Conservation (phyloP, 1,140 invertebrate species). For the Heliconius eleuchia region DNA sequence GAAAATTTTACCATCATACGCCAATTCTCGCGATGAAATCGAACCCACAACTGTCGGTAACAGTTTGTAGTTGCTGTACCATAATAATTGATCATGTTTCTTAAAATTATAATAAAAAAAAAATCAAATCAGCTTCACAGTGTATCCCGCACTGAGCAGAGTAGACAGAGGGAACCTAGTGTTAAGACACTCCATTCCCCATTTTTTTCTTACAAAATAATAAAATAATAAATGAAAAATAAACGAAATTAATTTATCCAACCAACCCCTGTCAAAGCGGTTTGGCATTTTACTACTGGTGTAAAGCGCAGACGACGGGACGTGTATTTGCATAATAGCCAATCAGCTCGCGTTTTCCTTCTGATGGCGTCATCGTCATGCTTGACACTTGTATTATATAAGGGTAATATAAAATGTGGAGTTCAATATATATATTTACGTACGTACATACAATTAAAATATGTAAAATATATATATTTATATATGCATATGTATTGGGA, state of each 20-base stretch:
- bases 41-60: no score
- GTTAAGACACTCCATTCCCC: no score
- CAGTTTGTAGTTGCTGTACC: background rate
- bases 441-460: no score
- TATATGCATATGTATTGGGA: no score
- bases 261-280: constrained; percentile 20
- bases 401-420: background rate
- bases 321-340: constrained; percentile 36
- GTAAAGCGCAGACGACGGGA: constrained; percentile 14
- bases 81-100: background rate
- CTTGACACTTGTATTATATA: constrained; percentile 7
- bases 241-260: constrained; percentile 20
- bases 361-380: constrained; percentile 13
- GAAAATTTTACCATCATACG: no score
- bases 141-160: no score
- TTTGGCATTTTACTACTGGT: constrained; percentile 30
- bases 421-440: background rate
- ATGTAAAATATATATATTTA: no score
- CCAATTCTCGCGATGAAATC: no score
- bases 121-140: no score
- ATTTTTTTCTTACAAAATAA: background rate
- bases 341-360: constrained; percentile 28
- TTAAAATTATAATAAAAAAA: no score
- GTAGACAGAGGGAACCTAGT: no score
- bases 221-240: background rate